Base-by-base conservation (phyloP, 1,140 invertebrate genomes). In the Magallana angulata region DNA sequence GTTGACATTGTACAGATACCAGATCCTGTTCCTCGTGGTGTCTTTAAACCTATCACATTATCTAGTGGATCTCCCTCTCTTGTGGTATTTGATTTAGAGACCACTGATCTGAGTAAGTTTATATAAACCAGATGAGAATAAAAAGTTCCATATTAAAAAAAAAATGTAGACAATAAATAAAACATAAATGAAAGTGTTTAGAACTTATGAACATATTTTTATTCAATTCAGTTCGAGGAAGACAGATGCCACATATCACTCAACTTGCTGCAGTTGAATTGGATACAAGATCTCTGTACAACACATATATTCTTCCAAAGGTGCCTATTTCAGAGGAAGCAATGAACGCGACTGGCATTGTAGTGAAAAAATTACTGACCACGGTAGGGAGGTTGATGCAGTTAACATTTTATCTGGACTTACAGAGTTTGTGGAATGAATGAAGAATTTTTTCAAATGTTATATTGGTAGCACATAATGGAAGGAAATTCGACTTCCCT, bases 381-480 rank as follows among this genome's bases (percentile, higher is more conserved):
- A 89, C 64, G 88, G 85, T 5, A 62, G 82, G n/a, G 6, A 18
- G 36, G 83, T 87, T 36, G 48, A 87, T 48, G 7, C 5, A 16
- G 68, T 57, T 5, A 16, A 86, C 12, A 82, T 89, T 3, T 68
- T 57, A 30, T 12, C 9, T 18, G 83, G 58, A 16, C 7, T 89
- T 2, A n/a, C 36, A 8, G 16, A 85, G 62, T 85, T 89, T 59
- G 57, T 24, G 7, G n/a, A 18, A 56, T 89, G 82, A 68, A 57
- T 89, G 4, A 57, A 85, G 7, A 85, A 57, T n/a, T 7, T 85
- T 56, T 18, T 3, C 16, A 9, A 87, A 87, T 85, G 85, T 87
- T 1, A 14, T 82, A 36, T 71, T 89, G 4, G 56, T 87, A 1
- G 88, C 88, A 36, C 85, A 87, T 62, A 86, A 89, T 89, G 88